A percentile compares a stretch with the other conserved stretches of the same genome.
Conservation (phyloP, 2,888 invertebrate genomes). For the Amphipoea oculea region DNA sequence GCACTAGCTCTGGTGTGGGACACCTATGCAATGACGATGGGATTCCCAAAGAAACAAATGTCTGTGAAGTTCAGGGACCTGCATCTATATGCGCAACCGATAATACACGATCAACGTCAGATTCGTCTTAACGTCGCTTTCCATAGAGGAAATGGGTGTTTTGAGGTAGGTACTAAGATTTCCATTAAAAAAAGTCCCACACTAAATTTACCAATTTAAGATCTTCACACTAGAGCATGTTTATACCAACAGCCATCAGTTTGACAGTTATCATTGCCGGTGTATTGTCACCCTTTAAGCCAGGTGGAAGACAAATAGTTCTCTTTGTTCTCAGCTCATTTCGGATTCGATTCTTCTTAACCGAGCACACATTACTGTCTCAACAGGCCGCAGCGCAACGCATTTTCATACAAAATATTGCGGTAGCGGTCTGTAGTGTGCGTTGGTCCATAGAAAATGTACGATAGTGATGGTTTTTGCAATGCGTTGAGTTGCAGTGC, state of each 20-base stretch:
- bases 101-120: slow-evolving; percentile 85
- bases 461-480: neutral
- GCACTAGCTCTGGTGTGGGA: slow-evolving; percentile 93
- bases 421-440: neutral
- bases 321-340: neutral
- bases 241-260: neutral
- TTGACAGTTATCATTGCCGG: neutral
- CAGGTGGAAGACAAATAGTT: neutral
- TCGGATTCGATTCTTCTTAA: neutral
- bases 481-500: neutral
- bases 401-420: neutral
- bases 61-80: slow-evolving; percentile 92
- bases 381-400: neutral
- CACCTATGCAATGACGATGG: slow-evolving; percentile 90
- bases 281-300: neutral
- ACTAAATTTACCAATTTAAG: neutral
- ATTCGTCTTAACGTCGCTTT: slow-evolving; percentile 89
- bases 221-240: neutral
- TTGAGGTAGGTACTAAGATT: slow-evolving; percentile 85
- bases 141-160: slow-evolving; percentile 90
- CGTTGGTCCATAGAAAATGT: neutral
- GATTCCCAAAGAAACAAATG: slow-evolving; percentile 90
- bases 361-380: neutral
- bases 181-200: neutral
- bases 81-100: slow-evolving; percentile 91